Evolutionary conservation across 2,888 invertebrate genomes (phyloP).

Genomic region (Phytoseiulus persimilis): DNA sequence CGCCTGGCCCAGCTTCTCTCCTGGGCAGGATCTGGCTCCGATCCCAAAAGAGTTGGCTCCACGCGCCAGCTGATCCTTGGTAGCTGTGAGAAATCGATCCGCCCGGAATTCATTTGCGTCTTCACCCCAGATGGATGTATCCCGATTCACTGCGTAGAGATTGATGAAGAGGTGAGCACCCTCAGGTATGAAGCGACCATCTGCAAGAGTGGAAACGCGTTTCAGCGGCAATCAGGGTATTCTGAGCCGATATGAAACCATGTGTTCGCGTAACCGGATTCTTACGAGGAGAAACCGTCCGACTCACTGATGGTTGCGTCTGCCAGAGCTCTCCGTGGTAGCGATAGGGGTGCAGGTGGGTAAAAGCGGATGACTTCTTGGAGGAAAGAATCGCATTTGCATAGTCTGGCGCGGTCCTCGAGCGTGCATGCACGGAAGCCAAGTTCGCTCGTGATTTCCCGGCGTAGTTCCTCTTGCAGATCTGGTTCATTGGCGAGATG

Average conservation of each 20-base stretch:
- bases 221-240: no score
- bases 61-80: neutral
- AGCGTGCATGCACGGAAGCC: neutral
- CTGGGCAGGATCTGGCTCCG: neutral
- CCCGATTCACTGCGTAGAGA: neutral
- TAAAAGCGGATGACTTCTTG: neutral
- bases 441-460: neutral
- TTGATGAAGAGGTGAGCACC: neutral
- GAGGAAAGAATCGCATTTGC: conserved; percentile 8
- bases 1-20: neutral
- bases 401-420: neutral
- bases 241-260: no score
- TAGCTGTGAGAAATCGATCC: neutral
- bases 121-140: neutral
- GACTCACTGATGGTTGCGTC: neutral
- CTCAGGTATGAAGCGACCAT: neutral
- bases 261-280: neutral
- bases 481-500: neutral
- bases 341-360: neutral
- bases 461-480: neutral
- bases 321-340: neutral
- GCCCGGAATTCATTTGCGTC: neutral
- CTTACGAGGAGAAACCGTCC: no score
- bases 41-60: neutral
- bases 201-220: no score